Conservation (phyloP, 1,140 invertebrate genomes). For the Zeugodacus cucurbitae region DNA sequence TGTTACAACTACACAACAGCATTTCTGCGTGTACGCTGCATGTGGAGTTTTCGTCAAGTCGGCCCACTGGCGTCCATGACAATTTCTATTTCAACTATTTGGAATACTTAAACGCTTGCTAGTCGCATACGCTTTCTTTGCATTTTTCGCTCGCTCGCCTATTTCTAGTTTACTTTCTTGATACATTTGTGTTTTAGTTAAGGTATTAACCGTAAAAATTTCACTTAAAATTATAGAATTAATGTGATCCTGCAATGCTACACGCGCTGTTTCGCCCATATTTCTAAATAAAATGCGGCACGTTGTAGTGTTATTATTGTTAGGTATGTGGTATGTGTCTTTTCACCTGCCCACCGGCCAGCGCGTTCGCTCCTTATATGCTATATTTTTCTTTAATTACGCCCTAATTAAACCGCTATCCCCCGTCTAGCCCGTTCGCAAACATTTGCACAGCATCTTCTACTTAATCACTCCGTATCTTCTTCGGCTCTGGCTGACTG, state of each 20-base stretch:
- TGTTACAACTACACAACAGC: neutral
- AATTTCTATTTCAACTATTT: neutral
- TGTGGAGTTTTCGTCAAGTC: neutral
- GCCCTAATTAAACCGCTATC: neutral
- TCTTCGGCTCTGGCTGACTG: conserved; percentile 59
- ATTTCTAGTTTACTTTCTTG: neutral
- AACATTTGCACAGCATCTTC: neutral
- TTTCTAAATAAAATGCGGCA: neutral
- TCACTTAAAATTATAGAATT: conserved; percentile 9
- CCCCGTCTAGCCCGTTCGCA: neutral
- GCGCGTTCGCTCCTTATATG: neutral
- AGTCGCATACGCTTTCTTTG: neutral
- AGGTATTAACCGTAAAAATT: conserved; percentile 18
- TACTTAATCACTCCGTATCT: conserved; percentile 62
- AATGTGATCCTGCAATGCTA: conserved; percentile 26
- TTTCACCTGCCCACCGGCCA: conserved; percentile 6
- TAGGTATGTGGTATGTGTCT: conserved; percentile 34
- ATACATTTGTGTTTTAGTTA: neutral
- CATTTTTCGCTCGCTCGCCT: neutral
- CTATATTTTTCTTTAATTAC: neutral
- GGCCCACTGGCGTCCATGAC: too few species aligned
- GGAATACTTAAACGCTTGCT: neutral
- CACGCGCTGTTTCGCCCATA: neutral
- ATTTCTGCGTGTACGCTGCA: neutral
- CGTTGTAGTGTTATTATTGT: neutral